Evolutionary conservation across 2,888 invertebrate genomes (phyloP).

Genomic region (Monochamus alternatus): DNA sequence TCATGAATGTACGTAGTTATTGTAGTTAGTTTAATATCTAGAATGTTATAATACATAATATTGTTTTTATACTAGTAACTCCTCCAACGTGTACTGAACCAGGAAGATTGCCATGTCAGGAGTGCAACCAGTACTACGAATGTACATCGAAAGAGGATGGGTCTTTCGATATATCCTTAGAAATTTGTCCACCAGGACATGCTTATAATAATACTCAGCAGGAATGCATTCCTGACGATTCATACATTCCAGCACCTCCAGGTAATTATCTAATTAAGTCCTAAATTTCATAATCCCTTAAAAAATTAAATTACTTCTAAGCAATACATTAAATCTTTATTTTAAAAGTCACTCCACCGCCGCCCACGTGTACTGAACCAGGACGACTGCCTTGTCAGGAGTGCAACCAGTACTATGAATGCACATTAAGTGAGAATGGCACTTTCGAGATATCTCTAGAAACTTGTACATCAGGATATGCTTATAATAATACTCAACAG

Average conservation of each 20-base stretch:
- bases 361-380: neutral
- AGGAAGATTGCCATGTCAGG: conserved; percentile 1
- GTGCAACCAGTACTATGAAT: neutral
- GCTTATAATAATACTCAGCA: neutral
- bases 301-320: neutral
- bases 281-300: neutral
- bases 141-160: neutral
- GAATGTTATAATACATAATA: too few relatives aligned
- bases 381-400: conserved; percentile 2
- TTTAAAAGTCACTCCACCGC: neutral
- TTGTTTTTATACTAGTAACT: neutral
- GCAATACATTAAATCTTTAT: too few relatives aligned
- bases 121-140: neutral
- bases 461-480: neutral
- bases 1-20: too few relatives aligned
- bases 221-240: neutral
- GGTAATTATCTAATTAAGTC: neutral
- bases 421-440: neutral
- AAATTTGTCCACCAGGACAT: neutral
- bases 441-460: neutral
- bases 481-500: neutral
- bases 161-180: neutral
- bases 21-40: too few relatives aligned
- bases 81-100: neutral
- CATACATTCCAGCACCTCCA: neutral